Conservation (phyloP, 2,113 vertebrate species). For the Aythya baeri region DNA sequence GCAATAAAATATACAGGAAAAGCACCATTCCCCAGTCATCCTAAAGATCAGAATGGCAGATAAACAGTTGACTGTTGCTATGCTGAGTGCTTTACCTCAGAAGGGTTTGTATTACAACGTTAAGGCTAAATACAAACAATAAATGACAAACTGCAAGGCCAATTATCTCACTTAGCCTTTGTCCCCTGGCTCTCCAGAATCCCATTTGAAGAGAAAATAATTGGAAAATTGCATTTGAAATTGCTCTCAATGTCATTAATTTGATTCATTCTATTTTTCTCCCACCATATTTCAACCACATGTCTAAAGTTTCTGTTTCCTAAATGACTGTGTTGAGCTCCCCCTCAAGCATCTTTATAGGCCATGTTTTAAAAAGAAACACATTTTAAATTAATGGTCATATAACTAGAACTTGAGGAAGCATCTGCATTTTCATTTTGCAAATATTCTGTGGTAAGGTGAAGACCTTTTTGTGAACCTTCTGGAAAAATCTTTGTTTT, state of each 20-base stretch:
- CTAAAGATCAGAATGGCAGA: background rate
- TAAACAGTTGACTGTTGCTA: background rate
- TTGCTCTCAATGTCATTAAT: background rate
- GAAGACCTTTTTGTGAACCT: background rate
- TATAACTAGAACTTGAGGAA: conserved; percentile 8
- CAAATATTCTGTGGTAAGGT: background rate
- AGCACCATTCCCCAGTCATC: background rate
- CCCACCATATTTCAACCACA: conserved; percentile 47
- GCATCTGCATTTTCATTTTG: conserved; percentile 51
- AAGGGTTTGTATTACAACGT: background rate
- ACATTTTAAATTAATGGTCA: conserved; percentile 32
- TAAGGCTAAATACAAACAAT: background rate
- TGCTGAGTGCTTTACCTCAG: background rate
- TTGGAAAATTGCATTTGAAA: conserved; percentile 15
- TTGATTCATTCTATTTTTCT: conserved; percentile 4
- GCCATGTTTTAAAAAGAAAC: conserved; percentile 31
- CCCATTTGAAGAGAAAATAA: background rate
- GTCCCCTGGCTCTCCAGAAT: background rate
- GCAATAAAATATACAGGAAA: background rate
- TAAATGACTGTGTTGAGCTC: background rate
- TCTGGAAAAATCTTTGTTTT: background rate
- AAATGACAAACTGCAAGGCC: background rate
- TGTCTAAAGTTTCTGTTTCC: conserved; percentile 48
- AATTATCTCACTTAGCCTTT: background rate
- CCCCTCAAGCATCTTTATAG: conserved; percentile 1